These are phyloP conservation scores for Protodeltote pygarga DNA, from an alignment of 2,888 invertebrate genomes.

Conservation along the genomic window DNA sequence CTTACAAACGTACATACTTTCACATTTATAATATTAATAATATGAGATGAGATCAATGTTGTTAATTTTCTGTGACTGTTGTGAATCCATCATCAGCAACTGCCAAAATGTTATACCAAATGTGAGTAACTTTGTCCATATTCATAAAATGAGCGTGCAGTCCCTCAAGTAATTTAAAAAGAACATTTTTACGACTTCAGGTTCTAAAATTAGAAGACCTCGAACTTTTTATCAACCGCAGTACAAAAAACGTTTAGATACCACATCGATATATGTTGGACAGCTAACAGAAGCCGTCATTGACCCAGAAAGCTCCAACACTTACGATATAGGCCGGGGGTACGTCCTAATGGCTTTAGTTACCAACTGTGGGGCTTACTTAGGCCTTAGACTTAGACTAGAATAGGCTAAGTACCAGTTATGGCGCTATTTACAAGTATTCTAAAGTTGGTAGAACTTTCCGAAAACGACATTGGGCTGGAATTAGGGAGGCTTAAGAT, in stretches of 20 bases:
- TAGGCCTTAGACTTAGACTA: constrained; percentile 4
- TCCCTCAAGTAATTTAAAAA: no score
- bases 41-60: no score
- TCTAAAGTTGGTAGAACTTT: no score
- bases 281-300: constrained; percentile 37
- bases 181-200: not conserved
- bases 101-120: no score
- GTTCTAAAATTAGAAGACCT: not conserved
- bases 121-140: no score
- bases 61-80: no score
- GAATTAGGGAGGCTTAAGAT: no score
- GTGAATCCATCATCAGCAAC: no score
- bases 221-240: constrained; percentile 5
- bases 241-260: constrained; percentile 18
- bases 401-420: constrained; percentile 18
- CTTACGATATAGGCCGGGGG: constrained; percentile 39
- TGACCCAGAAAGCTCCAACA: constrained; percentile 45
- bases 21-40: no score
- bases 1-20: no score
- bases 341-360: constrained; percentile 43
- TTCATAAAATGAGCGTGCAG: no score
- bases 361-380: constrained; percentile 22
- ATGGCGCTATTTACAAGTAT: constrained; percentile 6
- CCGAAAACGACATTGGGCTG: no score
- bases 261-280: constrained; percentile 23